Evolutionary conservation across 2,888 invertebrate genomes (phyloP), one percentile per base, ranked within the genome.

Genomic region (Phania funesta): DNA sequence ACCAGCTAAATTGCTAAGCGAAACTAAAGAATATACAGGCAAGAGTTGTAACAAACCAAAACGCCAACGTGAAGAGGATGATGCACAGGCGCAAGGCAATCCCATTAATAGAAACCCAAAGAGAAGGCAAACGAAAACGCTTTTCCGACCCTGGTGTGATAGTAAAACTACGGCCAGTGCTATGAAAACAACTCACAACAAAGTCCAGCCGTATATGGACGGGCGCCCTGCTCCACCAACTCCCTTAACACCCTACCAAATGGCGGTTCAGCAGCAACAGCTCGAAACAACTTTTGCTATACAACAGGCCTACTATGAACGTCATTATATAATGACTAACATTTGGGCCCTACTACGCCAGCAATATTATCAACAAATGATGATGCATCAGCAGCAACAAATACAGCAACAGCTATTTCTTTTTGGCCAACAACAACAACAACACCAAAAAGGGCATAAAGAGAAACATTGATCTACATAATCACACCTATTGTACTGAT

Each of bases 251-350:
- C 22, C 78, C 50, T 73, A 73, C 8, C 65, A 65, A 50, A 46
- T 78, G 38, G 58, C 58, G 13, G 1, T 58, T 2, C 58, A 65
- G n/a, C 48, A 56, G 11, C 71, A 65, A 13, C 65, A 65, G 13
- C 29, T 13, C 1, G 20, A 56, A 22, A 44, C n/a, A 5, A 35
- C 65, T n/a, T n/a, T 65, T 16, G 58, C 58, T 9, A 9, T 73
- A 5, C 78, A 71, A n/a, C 73, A 79, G 20, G 73, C 73, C 26
- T 24, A 48, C n/a, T 67, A 62, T 54, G 60, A 79, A 8, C 58
- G 44, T 2, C 78, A 79, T 13, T 3, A 67, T 4, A 11, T 73
- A 26, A 18, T 67, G 58, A 32, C 50, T 8, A 35, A 79, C n/a
- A 0, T 56, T 20, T 67, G 65, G 71, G 60, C 52, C 2, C 71